A percentile compares a stretch with the other conserved stretches of the same genome.
These are phyloP conservation scores for Lontra canadensis DNA, from an alignment of 2,113 vertebrate genomes.

Conservation along the genomic window DNA sequence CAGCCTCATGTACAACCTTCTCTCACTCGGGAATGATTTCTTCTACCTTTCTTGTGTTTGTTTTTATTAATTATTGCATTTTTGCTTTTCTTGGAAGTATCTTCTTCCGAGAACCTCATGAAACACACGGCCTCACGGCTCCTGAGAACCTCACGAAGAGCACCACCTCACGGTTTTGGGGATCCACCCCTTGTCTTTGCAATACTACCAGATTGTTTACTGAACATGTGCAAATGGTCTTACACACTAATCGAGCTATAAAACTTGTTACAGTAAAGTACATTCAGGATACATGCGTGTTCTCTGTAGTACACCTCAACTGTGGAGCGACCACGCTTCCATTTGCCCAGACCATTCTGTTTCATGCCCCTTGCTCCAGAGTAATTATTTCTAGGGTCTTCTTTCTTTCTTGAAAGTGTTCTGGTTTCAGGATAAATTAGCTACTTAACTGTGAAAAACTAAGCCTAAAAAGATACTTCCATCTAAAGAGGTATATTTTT, in stretches of 20 bases:
- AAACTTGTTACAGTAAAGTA: not conserved
- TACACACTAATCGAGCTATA: not conserved
- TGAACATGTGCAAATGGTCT: too few species aligned
- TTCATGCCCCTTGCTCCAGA: not conserved
- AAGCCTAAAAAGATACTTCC: not conserved
- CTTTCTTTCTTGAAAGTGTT: not conserved
- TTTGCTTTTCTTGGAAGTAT: not conserved
- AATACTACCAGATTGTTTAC: not conserved
- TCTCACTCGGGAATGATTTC: not conserved
- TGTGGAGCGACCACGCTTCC: not conserved
- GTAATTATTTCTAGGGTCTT: not conserved
- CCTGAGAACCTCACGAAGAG: too few species aligned
- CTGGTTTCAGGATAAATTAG: not conserved
- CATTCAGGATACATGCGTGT: not conserved
- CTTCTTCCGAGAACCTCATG: not conserved
- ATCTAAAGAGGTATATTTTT: not conserved
- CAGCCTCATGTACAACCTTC: not conserved
- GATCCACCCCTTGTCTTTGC: not conserved
- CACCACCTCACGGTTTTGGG: not conserved
- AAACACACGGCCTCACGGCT: not conserved
- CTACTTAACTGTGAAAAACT: not conserved
- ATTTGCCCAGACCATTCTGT: not conserved
- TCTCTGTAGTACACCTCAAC: not conserved
- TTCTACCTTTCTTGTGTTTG: not conserved
- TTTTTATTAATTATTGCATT: not conserved